Base-by-base conservation (phyloP, 2,113 vertebrate species). In the Pluvialis apricaria region DNA sequence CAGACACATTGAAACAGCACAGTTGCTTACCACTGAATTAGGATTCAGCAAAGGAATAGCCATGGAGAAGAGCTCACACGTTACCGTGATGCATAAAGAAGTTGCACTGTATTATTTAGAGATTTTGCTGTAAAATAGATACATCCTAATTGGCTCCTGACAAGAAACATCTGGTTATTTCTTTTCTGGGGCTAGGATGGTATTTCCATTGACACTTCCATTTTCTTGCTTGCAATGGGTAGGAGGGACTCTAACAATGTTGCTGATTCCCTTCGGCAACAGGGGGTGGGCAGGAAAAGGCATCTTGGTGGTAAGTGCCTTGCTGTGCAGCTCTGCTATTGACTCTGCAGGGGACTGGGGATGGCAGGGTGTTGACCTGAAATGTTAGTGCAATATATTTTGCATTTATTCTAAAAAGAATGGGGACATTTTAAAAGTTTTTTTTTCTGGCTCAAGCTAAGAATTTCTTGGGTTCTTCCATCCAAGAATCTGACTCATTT, bases 401-500 rank as follows among this genome's bases (percentile, higher is more conserved):
- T 81, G 24, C 68, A 60, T 68, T 86, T 70, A 73, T 88, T 72
- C 54, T 80, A 26, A 71, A 82, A 73, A 51, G 51, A 76, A 85
- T 9, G 3, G 13, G 31, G 20, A 38, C 28, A 70, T 76, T 76
- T 80, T 5, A 40, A 9, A 82, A 62, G 11, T 0, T 36, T 44
- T 68, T 66, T 58, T 45, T 80, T 11, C 36, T 88, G 44, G 31
- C 17, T 80, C 54, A 79, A 51, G n/a, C 12, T 58, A 92, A 70
- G 55, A 64, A 62, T 75, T 88, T 92, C 54, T 88, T 88, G 75
- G 15, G 13, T 31, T 94, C 76, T 72, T 88, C 65, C 83, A 78
- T n/a, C 57, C 57, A 93, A 76, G 58, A 86, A 92, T 90, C 62
- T 91, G 93, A 90, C 68, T 93, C 49, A 77, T 66, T 85, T 84